Evolutionary conservation across 2,888 invertebrate genomes (phyloP).

Genomic region (Scaptomyza flava): DNA sequence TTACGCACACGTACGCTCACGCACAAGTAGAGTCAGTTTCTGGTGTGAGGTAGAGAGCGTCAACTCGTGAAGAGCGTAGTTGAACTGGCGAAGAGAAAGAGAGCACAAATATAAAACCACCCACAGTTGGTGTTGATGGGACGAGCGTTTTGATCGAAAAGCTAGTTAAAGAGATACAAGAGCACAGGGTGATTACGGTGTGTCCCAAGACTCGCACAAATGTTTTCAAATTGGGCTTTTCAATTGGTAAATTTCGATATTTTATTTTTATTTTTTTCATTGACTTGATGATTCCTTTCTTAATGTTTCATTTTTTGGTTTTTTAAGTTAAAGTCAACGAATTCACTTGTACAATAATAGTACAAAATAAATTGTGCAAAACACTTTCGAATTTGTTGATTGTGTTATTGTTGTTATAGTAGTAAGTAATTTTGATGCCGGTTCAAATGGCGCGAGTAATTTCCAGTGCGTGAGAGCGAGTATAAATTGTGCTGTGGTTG

Average conservation of each 20-base stretch:
- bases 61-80: constrained; percentile 46
- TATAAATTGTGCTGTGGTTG: constrained; percentile 43
- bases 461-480: constrained; percentile 56
- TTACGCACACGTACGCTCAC: constrained; percentile 8
- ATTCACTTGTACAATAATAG: constrained; percentile 8
- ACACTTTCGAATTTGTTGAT: constrained; percentile 4
- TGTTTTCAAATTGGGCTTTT: constrained; percentile 63
- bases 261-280: constrained; percentile 1
- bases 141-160: constrained; percentile 55
- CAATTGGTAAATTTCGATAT: constrained; percentile 7
- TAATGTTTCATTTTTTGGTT: not conserved
- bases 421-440: constrained; percentile 51
- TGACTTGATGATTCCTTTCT: not conserved
- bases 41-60: constrained; percentile 42
- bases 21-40: constrained; percentile 15
- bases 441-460: constrained; percentile 61
- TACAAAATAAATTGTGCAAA: not conserved
- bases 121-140: constrained; percentile 44
- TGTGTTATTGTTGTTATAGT: constrained; percentile 34
- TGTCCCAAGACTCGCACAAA: constrained; percentile 39
- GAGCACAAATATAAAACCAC: constrained; percentile 50
- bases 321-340: constrained; percentile 8
- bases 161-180: constrained; percentile 52
- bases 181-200: constrained; percentile 68
- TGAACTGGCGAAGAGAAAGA: constrained; percentile 68